A percentile compares a stretch with the other conserved stretches of the same genome.
Conservation (phyloP, 2,888 invertebrate species). For the Nemotelus nigrinus region DNA sequence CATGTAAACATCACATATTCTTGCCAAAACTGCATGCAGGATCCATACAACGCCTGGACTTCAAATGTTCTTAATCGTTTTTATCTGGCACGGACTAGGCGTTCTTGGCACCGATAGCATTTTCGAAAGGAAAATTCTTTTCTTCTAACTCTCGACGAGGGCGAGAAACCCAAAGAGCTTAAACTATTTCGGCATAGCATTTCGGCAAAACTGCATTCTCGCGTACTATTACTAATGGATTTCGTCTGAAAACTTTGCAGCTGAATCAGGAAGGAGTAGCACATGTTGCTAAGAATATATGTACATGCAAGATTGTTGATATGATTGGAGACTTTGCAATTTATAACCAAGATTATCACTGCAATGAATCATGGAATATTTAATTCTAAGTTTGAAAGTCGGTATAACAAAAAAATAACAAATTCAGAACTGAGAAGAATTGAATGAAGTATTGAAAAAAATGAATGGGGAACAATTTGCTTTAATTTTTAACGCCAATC, state of each 20-base stretch:
- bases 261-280: constrained; percentile 8
- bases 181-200: not conserved
- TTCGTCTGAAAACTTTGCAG: constrained; percentile 42
- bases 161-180: constrained; percentile 26
- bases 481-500: too few relatives aligned
- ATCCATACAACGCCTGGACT: constrained; percentile 4
- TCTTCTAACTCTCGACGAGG: not conserved
- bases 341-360: too few relatives aligned
- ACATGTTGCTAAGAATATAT: constrained; percentile 28
- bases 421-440: too few relatives aligned
- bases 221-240: constrained; percentile 18
- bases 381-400: too few relatives aligned
- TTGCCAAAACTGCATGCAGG: constrained; percentile 43
- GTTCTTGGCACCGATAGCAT: constrained; percentile 41
- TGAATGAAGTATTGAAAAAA: too few relatives aligned
- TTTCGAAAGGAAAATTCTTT: constrained; percentile 16
- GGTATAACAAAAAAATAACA: too few relatives aligned
- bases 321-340: too few relatives aligned
- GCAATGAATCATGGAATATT: too few relatives aligned
- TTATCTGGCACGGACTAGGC: constrained; percentile 38
- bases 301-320: not conserved
- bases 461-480: too few relatives aligned
- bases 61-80: constrained; percentile 17
- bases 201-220: constrained; percentile 18
- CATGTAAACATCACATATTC: constrained; percentile 34